phyloP scores from a whole-genome alignment of 2,888 invertebrate species.

The Eubasilissa splendida region DNA sequence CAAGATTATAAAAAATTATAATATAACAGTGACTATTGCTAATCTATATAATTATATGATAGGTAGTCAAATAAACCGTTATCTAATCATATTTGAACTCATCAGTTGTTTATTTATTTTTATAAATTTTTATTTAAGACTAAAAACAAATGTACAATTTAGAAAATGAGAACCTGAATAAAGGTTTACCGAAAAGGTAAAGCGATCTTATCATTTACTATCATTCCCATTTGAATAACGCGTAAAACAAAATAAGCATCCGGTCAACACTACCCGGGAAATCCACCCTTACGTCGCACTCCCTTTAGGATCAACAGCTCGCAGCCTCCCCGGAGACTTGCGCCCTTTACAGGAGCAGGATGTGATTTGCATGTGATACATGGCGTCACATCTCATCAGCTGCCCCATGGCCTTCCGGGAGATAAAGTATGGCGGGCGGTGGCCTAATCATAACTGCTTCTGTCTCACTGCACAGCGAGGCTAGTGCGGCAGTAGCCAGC shows the following conservation, averaged over 20 bases:
- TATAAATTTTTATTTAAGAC: background rate
- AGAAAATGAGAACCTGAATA: slow-evolving; percentile 13
- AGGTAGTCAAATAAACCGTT: too few relatives aligned
- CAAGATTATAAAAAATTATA: too few relatives aligned
- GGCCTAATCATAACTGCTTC: slow-evolving; percentile 58
- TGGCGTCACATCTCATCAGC: slow-evolving; percentile 55
- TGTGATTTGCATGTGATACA: slow-evolving; percentile 58
- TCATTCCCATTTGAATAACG: slow-evolving; percentile 46
- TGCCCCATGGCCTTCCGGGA: slow-evolving; percentile 47
- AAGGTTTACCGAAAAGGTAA: slow-evolving; percentile 34
- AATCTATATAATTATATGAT: too few relatives aligned
- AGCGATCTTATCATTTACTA: slow-evolving; percentile 42
- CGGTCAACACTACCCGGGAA: slow-evolving; percentile 8
- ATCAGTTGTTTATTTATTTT: background rate
- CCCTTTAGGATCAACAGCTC: background rate
- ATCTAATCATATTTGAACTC: too few relatives aligned
- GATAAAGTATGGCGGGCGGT: slow-evolving; percentile 51
- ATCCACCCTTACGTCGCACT: background rate
- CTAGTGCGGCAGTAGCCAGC: slow-evolving; percentile 5
- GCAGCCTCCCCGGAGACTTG: background rate
- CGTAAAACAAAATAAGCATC: slow-evolving; percentile 49
- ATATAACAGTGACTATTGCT: too few relatives aligned
- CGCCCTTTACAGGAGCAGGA: slow-evolving; percentile 1
- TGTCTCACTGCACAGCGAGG: slow-evolving; percentile 49
- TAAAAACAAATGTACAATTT: background rate